Evolutionary conservation across 2,113 vertebrate genomes (phyloP), one percentile per base, ranked within the genome.

Genomic region (human): DNA sequence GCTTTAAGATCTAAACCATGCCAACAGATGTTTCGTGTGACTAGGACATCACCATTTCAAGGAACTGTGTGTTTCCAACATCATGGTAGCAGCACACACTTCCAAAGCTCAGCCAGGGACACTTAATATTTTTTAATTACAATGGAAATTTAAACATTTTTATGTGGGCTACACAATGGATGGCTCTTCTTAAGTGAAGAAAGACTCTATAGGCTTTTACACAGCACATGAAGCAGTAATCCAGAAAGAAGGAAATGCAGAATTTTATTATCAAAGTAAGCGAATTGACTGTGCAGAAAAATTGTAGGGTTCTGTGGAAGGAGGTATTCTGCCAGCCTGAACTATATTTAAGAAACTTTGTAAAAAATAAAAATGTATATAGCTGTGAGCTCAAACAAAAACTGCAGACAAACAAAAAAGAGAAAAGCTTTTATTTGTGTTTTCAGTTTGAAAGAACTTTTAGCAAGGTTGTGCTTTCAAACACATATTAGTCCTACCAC

Each of bases 331-430:
- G 99, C 99, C 99, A 99, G 99, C 99, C 99, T 99, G 99, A 99
- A 99, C 99, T 99, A 98, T 99, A 99, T 99, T 99, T 99, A 99
- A 99, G 97, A 98, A 98, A 98, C 98, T 99, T 98, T 98, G 98
- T 98, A 57, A 17, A 82, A 55, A 76, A 43, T 76, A 78, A 79
- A 97, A 98, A 97, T 99, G 98, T 99, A 99, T 96, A 99, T 99
- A 99, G 98, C 98, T 98, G 98, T 99, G 98, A 97, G 99, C 99
- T 98, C 97, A 97, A 98, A 98, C 38, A 81, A 23, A 90, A 84
- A 32, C 45, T 35, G 89, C 27, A 30, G 30, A 75, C 6, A 88
- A 18, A n/a, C 73, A 57, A 50, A 43, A 20, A 8, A 98, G 98
- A 92, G 98, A 97, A 98, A 97, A 97, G 98, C 98, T 99, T 99